These are phyloP conservation scores for Notodonta ziczac DNA, from an alignment of 2,888 invertebrate species.

Conservation along the genomic window DNA sequence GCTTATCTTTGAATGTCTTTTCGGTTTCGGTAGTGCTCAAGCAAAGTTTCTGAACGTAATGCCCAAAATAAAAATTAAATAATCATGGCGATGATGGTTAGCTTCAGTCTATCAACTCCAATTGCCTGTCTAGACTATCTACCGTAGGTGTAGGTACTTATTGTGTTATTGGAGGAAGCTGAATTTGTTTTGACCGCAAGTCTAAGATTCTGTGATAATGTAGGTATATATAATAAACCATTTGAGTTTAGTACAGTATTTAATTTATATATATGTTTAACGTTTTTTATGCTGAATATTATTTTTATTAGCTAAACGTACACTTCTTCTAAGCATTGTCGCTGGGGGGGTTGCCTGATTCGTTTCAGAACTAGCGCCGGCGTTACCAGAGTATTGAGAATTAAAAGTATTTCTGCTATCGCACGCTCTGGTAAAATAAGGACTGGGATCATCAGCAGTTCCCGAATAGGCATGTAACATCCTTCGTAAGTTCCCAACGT, in stretches of 20 bases:
- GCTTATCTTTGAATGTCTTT: too few species aligned
- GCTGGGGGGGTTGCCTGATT: not conserved
- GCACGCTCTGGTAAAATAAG: conserved; percentile 27
- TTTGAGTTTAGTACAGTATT: not conserved
- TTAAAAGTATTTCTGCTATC: not conserved
- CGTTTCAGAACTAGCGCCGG: not conserved
- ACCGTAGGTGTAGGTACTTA: too few species aligned
- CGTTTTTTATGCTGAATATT: not conserved
- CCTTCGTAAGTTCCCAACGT: conserved; percentile 29
- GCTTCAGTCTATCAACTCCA: too few species aligned
- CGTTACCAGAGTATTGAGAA: not conserved
- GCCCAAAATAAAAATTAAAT: too few species aligned
- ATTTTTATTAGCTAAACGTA: conserved; percentile 10
- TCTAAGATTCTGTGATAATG: not conserved
- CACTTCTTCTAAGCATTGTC: conserved; percentile 9
- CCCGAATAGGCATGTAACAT: conserved; percentile 35
- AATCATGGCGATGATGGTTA: too few species aligned
- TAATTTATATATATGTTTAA: not conserved
- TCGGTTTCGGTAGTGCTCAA: too few species aligned
- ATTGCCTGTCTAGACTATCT: too few species aligned
- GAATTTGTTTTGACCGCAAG: not conserved
- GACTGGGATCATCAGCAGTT: conserved; percentile 31
- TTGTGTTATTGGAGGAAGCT: not conserved
- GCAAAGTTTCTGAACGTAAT: too few species aligned
- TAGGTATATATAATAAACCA: not conserved